These are phyloP conservation scores for Prunella fulvescens DNA, from an alignment of 2,113 vertebrate genomes.

Conservation along the genomic window DNA sequence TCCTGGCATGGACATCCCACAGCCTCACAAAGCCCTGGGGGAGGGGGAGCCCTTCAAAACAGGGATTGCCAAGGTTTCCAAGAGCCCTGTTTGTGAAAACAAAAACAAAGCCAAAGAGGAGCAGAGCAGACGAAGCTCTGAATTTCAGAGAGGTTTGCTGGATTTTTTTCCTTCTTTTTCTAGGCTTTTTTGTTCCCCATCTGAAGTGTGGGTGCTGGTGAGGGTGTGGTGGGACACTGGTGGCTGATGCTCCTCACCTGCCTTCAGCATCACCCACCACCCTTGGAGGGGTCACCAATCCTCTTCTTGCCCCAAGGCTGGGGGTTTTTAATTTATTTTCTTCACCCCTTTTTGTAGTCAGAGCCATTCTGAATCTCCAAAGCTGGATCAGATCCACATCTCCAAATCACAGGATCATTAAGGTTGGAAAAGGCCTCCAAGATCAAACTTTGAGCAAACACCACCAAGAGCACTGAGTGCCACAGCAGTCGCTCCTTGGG, in stretches of 20 bases:
- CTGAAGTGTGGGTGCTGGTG: neutral
- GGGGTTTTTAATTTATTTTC: neutral
- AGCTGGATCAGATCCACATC: neutral
- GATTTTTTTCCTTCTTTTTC: neutral
- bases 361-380: neutral
- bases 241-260: neutral
- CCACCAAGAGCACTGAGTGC: neutral
- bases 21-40: conserved; percentile 48
- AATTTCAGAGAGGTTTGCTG: neutral
- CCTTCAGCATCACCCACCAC: neutral
- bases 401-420: neutral
- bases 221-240: neutral
- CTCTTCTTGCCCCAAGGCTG: neutral
- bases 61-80: conserved; percentile 57
- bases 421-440: neutral
- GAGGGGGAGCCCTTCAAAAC: conserved; percentile 9
- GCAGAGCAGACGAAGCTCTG: neutral
- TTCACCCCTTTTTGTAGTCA: neutral
- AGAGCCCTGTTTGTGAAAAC: conserved; percentile 39
- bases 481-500: accelerated
- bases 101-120: conserved; percentile 34
- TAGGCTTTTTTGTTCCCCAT: neutral
- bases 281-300: neutral
- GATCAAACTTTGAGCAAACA: neutral
- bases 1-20: conserved; percentile 33